Base-by-base conservation (phyloP, 1,140 invertebrate species). In the Zeugodacus cucurbitae region DNA sequence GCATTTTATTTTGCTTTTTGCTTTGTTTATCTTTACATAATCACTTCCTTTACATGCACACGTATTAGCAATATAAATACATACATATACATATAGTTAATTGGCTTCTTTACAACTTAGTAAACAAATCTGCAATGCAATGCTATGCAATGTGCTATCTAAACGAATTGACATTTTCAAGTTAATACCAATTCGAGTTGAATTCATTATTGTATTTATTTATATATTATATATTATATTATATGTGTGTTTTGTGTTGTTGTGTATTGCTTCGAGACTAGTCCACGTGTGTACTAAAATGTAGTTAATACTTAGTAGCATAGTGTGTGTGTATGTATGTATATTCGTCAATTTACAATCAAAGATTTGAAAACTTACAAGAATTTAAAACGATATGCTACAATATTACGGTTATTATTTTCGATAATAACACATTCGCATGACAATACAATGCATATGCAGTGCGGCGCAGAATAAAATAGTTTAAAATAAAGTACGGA, bases 221-320 rank as follows among this genome's bases (percentile, higher is more conserved):
- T 91, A 91, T 91, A 88, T 89, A n/a, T n/a, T n/a, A n/a, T n/a
- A n/a, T n/a, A n/a, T n/a, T n/a, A n/a, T n/a, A n/a, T n/a, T n/a
- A n/a, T n/a, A n/a, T n/a, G n/a, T n/a, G n/a, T n/a, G n/a, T n/a
- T n/a, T n/a, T n/a, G 91, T 91, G 92, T 92, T 92, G 91, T 89
- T 90, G 90, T 91, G 91, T 92, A 92, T 92, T 91, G 91, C 90
- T 89, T 92, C 89, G 91, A 90, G 90, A 91, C 74, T 82, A 82
- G 74, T 29, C 67, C 34, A 74, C 64, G 32, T 17, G 48, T 54
- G 48, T 54, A 54, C 48, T 54, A 54, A 54, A 54, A 54, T 54
- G 48, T 26, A 62, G 26, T n/a, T n/a, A 62, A 26, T 62, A 62
- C 58, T 8, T 62, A 67, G 32, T 34, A 67, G 64, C 64, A 17